Evolutionary conservation across 2,888 invertebrate species (phyloP).

Genomic region (Athalia circularis): DNA sequence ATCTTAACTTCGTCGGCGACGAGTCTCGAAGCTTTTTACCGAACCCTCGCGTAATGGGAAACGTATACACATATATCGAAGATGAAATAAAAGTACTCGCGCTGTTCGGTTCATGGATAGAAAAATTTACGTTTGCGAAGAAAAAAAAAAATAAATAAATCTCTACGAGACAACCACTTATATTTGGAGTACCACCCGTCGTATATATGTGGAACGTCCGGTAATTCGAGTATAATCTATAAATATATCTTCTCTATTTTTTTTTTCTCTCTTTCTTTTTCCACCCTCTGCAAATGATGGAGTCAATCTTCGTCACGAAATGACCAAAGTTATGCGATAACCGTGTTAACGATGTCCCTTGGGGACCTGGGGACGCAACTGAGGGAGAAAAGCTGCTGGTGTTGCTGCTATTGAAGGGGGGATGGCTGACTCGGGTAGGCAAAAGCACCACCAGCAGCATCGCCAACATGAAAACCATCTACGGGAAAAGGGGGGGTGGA

Average conservation of each 20-base stretch:
- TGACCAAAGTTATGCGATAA: constrained; percentile 55
- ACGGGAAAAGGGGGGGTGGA: constrained; percentile 53
- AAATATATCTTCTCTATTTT: constrained; percentile 41
- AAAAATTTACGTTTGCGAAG: no score
- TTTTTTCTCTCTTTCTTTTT: constrained; percentile 4
- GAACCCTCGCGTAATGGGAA: constrained; percentile 37
- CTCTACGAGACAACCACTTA: no score
- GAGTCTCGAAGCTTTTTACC: neutral
- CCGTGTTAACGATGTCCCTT: constrained; percentile 57
- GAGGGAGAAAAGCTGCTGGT: constrained; percentile 1
- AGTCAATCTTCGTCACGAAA: constrained; percentile 45
- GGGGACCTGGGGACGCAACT: constrained; percentile 34
- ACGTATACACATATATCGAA: constrained; percentile 31
- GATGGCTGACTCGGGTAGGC: constrained; percentile 39
- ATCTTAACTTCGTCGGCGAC: neutral
- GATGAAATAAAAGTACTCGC: neutral
- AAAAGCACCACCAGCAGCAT: constrained; percentile 58
- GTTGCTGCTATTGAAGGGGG: no score
- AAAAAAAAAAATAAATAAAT: no score
- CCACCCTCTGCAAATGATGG: constrained; percentile 33
- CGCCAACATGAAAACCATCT: constrained; percentile 44
- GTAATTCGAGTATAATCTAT: constrained; percentile 1
- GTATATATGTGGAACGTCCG: no score
- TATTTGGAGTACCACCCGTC: no score
- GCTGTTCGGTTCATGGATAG: neutral